phyloP scores from a whole-genome alignment of 2,113 vertebrate genomes.

The Aspiorhynchus laticeps region DNA sequence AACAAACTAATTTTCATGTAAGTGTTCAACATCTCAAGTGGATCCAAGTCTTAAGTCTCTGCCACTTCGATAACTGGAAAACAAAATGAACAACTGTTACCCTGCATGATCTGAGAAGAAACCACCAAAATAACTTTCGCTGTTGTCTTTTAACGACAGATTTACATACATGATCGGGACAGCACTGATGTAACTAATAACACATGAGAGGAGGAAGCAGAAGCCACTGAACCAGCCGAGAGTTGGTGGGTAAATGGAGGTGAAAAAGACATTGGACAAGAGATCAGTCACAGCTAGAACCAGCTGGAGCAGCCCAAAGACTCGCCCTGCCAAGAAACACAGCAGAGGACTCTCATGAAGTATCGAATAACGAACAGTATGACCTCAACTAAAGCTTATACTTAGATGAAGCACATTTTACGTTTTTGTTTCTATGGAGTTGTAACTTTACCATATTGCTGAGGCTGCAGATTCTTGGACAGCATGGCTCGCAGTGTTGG shows the following conservation, averaged over 20 bases:
- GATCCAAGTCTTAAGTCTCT: not conserved
- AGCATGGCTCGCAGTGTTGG: constrained; percentile 64
- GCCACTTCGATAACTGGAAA: not conserved
- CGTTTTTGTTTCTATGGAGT: not conserved
- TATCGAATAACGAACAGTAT: not conserved
- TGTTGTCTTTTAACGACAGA: not conserved
- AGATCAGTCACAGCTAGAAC: constrained; percentile 59
- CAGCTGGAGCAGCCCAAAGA: constrained; percentile 61
- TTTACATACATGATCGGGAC: constrained; percentile 52
- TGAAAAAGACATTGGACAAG: constrained; percentile 56
- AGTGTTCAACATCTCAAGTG: not conserved
- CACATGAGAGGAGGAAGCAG: constrained; percentile 61
- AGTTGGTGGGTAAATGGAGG: constrained; percentile 59
- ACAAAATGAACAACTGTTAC: not conserved
- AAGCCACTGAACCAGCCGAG: constrained; percentile 57
- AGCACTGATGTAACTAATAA: constrained; percentile 60
- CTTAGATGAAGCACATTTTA: not conserved
- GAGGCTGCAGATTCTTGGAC: constrained; percentile 58
- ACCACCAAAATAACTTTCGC: not conserved
- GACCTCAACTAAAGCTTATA: not conserved
- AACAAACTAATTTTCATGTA: not conserved
- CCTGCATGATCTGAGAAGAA: not conserved
- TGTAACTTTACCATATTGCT: constrained; percentile 60
- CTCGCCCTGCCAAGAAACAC: constrained; percentile 49
- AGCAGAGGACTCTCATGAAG: not conserved